These are phyloP conservation scores for Meloidogyne hapla DNA, from an alignment of 1,140 invertebrate genomes.

Conservation along the genomic window DNA sequence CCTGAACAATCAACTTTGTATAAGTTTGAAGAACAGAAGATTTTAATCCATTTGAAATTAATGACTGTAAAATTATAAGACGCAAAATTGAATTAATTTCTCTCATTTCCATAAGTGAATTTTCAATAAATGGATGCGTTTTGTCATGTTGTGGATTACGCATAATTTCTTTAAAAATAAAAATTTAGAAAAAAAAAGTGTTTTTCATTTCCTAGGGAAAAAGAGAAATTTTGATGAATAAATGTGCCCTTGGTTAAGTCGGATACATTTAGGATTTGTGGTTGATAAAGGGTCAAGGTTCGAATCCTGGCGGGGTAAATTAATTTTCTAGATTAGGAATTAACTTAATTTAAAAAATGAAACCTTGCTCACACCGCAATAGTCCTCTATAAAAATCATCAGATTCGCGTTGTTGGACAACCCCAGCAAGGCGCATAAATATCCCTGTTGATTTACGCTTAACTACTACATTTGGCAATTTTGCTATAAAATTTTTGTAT, in stretches of 20 bases:
- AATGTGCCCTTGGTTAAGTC: too few relatives aligned
- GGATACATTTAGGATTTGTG: too few relatives aligned
- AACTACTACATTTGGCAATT: conserved; percentile 26
- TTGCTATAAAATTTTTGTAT: conserved; percentile 34
- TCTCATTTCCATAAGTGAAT: conserved; percentile 37
- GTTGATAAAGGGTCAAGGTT: too few relatives aligned
- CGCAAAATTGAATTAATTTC: conserved; percentile 37
- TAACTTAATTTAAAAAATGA: background rate
- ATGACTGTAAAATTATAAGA: conserved; percentile 43
- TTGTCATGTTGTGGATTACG: conserved; percentile 35
- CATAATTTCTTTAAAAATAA: conserved; percentile 42
- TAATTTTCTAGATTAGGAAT: too few relatives aligned
- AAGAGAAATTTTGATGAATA: too few relatives aligned
- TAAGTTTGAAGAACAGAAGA: conserved; percentile 38
- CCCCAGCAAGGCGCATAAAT: conserved; percentile 17
- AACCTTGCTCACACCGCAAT: conserved; percentile 26
- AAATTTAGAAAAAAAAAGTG: too few relatives aligned
- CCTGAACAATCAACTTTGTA: conserved; percentile 42
- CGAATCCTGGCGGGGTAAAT: too few relatives aligned
- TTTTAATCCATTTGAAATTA: conserved; percentile 44
- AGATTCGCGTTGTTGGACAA: conserved; percentile 9
- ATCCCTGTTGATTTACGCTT: conserved; percentile 21
- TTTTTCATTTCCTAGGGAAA: background rate
- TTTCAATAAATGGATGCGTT: conserved; percentile 46
- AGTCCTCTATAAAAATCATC: conserved; percentile 20